Evolutionary conservation across 2,113 vertebrate species (phyloP), one percentile per base, ranked within the genome.

Genomic region (Entelurus aequoreus): DNA sequence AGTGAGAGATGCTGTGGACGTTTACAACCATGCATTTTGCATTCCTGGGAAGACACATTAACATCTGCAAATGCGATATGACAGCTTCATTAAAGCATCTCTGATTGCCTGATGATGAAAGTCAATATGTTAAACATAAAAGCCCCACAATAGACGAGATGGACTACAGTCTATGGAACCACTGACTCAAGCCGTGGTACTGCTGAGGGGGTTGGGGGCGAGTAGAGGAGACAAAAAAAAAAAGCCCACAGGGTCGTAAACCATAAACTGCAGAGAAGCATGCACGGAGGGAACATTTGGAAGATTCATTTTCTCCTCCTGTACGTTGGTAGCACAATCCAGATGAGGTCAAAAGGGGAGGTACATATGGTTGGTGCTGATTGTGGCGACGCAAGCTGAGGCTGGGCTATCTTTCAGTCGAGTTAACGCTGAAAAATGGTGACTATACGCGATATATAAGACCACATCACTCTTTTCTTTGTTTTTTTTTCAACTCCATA

Each of bases 191-290:
- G 66, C 60, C 62, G 69, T 56, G 62, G 48, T 61, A 55, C 35
- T n/a, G 70, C 55, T 40, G 56, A 11, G 61, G 54, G 21, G 64
- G 57, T 58, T 42, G 67, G 60, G 62, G 16, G 49, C 8, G 2
- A 50, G 10, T 19, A 5, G 50, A 36, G 8, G n/a, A 50, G 48
- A 46, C 9, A 8, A 48, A 48, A 58, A 49, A 28, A 8, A 48
- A 48, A 58, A 49, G 46, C 58, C 58, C 21, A 15, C 21, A 35
- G 64, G 61, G 60, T 60, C 63, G 36, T 50, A 48, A 72, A 21
- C n/a, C 16, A 62, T 64, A 38, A 66, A 69, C 50, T 60, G 49
- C 46, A 52, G 14, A 44, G 65, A 63, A 48, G 60, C 54, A 63
- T 28, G n/a, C 15, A 19, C 21, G 28, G 21, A 9, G 10, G n/a